Base-by-base conservation (phyloP, 2,888 invertebrate species). In the Sarcophaga carnaria region DNA sequence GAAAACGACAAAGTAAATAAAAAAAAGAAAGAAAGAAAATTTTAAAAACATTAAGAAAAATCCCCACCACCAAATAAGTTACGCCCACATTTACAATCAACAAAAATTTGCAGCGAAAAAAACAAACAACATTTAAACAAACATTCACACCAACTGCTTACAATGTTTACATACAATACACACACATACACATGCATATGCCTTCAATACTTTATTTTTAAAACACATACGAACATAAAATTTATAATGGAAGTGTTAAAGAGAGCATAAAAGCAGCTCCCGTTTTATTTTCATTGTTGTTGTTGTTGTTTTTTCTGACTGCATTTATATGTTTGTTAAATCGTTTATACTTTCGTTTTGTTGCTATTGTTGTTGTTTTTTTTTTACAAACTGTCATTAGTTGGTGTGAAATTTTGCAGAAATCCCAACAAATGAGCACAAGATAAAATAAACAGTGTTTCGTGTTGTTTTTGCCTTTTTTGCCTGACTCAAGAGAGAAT, bases 51-150 rank as follows among this genome's bases (percentile, higher is more conserved):
- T 45, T 63, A 81, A 77, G 45, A 60, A 79, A 79, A 76, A 74
- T 80, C 69, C 60, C 64, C 69, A 72, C 83, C 64, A 70, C 76
- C 81, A 79, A 76, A 79, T 82, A 78, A 84, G 87, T 76, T 71
- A 87, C 87, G 87, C 87, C 87, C 87, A 84, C 87, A 84, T 84
- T 87, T 82, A 82, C 81, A 84, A 81, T 82, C 81, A 84, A 54
- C 54, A 54, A 54, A 54, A 87, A 79, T 81, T 84, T 79, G 60
- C 80, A 82, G 22, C 14, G 60, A 70, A 76, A 76, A 75, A 63
- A 59, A 45, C 4, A 37, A 37, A 37, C 37, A 37, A 22, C 22
- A 22, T 22, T 22, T 22, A 27, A 27, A 27, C 27, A 37, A 37
- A 37, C 37, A 37, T 37, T 37, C 37, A 37, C 37, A 37, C 37